Base-by-base conservation (phyloP, 2,797 vertebrate species). In the Spheniscus humboldti region DNA sequence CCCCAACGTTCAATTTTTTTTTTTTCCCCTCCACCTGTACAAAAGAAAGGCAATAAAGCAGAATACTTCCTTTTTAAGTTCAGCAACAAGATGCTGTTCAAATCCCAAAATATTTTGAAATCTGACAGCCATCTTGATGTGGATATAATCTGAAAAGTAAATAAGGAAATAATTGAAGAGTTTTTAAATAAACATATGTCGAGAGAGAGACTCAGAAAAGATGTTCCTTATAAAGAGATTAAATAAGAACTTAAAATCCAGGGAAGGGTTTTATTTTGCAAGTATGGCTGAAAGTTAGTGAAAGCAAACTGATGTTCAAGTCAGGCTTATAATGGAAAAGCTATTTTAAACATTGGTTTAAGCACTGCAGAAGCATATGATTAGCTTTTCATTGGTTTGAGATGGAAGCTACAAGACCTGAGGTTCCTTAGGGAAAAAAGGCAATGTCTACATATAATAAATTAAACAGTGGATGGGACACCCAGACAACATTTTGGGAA, bases 351-450 rank as follows among this genome's bases (percentile, higher is more conserved):
- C 56, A 48, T 4, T 85, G 83, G 80, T 79, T 95, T 93, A 87
- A 93, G 80, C 48, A 66, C 33, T 91, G 76, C 68, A 92, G 62
- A 94, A 96, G 86, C 86, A 87, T 90, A 84, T 86, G 83, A 93
- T 94, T 94, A 96, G 39, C 59, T 86, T 73, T 75, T 76, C 80
- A 35, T 47, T 85, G 74, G 83, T 73, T 85, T 78, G 37, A 69
- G 78, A 95, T 75, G 72, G 69, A 92, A 92, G 45, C 57, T 93
- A 59, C 68, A 81, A 83, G 68, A 92, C 59, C 86, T 86, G 68
- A 90, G 81, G 39, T n/a, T 86, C 89, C 78, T 56, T 23, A 28
- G 57, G 52, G 33, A 89, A 90, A 89, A 93, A 52, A 60, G n/a
- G n/a, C 60, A 71, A 39, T 27, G n/a, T 41, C 52, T 67, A 71